Evolutionary conservation across 2,113 vertebrate genomes (phyloP).

Genomic region (Myotis brandtii): DNA sequence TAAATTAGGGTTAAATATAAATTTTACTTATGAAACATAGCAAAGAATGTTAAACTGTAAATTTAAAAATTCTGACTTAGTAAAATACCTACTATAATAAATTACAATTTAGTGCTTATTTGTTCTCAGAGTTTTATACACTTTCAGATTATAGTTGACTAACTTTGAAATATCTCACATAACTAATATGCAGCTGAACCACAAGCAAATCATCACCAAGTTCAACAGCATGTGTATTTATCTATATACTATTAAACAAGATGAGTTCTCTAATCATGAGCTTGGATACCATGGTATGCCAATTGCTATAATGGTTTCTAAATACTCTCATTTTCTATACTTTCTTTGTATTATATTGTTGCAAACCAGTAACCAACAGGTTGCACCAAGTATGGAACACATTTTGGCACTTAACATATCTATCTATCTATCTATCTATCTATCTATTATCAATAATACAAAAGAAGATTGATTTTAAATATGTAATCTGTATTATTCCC

Average conservation of each 20-base stretch:
- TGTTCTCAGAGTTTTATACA: slow-evolving; percentile 11
- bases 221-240: background rate
- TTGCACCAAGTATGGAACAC: background rate
- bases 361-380: background rate
- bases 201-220: background rate
- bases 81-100: background rate
- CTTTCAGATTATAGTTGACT: background rate
- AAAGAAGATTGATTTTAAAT: background rate
- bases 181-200: background rate
- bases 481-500: background rate
- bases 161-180: background rate
- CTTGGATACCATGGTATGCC: background rate
- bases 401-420: background rate
- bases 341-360: background rate
- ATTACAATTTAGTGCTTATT: background rate
- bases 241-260: background rate
- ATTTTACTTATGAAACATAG: background rate
- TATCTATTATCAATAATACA: background rate
- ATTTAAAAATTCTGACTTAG: slow-evolving; percentile 17
- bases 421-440: background rate
- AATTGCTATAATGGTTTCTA: background rate
- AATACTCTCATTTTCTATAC: background rate
- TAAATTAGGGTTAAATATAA: background rate
- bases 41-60: background rate
- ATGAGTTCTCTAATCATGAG: background rate